These are phyloP conservation scores for Cololabis saira DNA, from an alignment of 2,113 vertebrate genomes.

Conservation along the genomic window DNA sequence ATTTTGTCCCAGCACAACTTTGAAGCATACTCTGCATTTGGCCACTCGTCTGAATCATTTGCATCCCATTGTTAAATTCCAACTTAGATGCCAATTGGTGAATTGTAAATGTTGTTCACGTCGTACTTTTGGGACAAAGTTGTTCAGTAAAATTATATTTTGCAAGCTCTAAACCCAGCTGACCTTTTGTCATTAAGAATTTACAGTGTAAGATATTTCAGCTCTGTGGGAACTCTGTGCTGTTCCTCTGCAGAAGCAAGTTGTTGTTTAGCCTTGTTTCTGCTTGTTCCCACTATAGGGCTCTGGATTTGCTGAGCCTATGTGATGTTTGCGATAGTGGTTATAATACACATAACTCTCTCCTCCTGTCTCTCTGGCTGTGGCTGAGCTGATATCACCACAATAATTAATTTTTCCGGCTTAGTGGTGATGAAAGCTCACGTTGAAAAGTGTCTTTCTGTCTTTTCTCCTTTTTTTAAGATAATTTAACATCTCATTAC, in stretches of 20 bases:
- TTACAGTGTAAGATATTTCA: slow-evolving; percentile 30
- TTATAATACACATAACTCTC: slow-evolving; percentile 69
- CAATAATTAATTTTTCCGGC: slow-evolving; percentile 74
- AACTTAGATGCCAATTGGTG: too few relatives aligned
- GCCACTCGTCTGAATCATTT: too few relatives aligned
- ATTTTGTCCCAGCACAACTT: too few relatives aligned
- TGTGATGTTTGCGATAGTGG: slow-evolving; percentile 71
- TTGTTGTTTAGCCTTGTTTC: slow-evolving; percentile 59
- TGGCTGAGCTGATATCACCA: slow-evolving; percentile 70
- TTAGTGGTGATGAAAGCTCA: slow-evolving; percentile 70
- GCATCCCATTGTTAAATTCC: too few relatives aligned
- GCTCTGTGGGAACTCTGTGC: slow-evolving; percentile 34
- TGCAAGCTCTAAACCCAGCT: too few relatives aligned
- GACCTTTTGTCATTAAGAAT: too few relatives aligned
- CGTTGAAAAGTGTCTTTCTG: slow-evolving; percentile 63
- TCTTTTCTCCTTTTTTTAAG: slow-evolving; percentile 34
- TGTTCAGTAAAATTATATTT: too few relatives aligned
- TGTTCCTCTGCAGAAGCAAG: slow-evolving; percentile 51
- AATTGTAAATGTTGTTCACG: too few relatives aligned
- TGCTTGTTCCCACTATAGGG: slow-evolving; percentile 26
- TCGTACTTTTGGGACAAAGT: too few relatives aligned
- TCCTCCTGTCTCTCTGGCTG: slow-evolving; percentile 61
- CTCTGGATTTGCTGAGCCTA: slow-evolving; percentile 71
- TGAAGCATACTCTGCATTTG: too few relatives aligned
- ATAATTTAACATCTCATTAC: slow-evolving; percentile 59